Base-by-base conservation (phyloP, 2,113 vertebrate genomes). In the Heterotis niloticus region DNA sequence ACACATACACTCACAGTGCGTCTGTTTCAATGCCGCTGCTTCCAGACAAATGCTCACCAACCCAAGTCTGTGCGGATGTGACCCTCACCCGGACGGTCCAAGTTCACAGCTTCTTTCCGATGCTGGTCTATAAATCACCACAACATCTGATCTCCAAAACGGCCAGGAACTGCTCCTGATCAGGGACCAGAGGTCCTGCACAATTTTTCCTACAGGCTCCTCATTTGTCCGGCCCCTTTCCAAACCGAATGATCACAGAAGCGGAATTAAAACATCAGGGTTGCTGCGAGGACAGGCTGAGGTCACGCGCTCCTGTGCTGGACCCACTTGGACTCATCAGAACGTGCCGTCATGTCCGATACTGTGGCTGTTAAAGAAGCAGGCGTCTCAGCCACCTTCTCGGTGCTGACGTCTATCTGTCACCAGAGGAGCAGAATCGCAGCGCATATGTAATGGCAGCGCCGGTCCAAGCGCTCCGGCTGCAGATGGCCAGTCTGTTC, bases 231-330 rank as follows among this genome's bases (percentile, higher is more conserved):
- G 68, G 52, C 68, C 68, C 28, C 68, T 20, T 71, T 71, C 52
- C 68, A 51, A 28, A 52, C 29, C 52, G 14, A n/a, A 18, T n/a
- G n/a, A n/a, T n/a, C n/a, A n/a, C n/a, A n/a, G n/a, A n/a, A n/a
- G n/a, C n/a, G n/a, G n/a, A n/a, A n/a, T n/a, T n/a, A n/a, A n/a
- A n/a, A n/a, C n/a, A n/a, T n/a, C 34, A 18, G 68, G 68, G 34
- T 71, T 51, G 34, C 29, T 52, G 52, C 34, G 68, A 20, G n/a
- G 68, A 71, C 18, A 29, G 29, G 52, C 68, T 71, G 68, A 71
- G 68, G 68, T 71, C 23, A 44, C n/a, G n/a, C 34, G 44, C 44
- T 69, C n/a, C 20, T 71, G 68, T 10, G n/a, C n/a, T n/a, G n/a
- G n/a, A n/a, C n/a, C n/a, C n/a, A n/a, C n/a, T n/a, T n/a, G n/a